phyloP scores from a whole-genome alignment of 1,140 invertebrate species.

The Arion vulgaris region DNA sequence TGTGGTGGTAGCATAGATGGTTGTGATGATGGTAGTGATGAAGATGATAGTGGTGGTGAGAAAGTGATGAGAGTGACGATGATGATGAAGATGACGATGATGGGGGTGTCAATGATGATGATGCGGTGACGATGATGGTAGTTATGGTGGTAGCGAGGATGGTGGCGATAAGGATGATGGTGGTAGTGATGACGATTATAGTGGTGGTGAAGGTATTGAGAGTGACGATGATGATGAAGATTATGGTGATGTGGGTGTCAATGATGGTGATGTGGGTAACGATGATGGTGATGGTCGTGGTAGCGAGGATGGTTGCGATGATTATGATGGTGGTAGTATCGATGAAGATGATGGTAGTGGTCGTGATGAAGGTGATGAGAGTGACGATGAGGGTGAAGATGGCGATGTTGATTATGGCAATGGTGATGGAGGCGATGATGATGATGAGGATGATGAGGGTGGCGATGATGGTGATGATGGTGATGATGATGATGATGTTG shows the following conservation, averaged over 20 bases:
- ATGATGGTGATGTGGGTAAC: neutral
- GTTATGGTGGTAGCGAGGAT: constrained; percentile 30
- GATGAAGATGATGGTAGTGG: constrained; percentile 15
- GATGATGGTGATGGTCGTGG: constrained; percentile 16
- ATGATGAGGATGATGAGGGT: no score
- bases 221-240: no score
- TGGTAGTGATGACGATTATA: no score
- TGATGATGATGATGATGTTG: neutral
- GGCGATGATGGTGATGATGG: no score
- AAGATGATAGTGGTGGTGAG: no score
- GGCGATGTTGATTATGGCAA: neutral
- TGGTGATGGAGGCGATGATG: no score
- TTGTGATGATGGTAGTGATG: no score
- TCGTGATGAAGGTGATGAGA: neutral
- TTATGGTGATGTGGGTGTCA: neutral
- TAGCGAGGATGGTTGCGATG: constrained; percentile 37
- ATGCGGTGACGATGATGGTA: no score
- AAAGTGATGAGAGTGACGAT: constrained; percentile 11
- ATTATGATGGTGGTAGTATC: constrained; percentile 23
- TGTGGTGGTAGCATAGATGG: no score
- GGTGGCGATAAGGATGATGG: no score
- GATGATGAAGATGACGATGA: no score
- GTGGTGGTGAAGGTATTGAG: neutral
- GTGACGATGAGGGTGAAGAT: neutral
- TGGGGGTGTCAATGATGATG: no score